Percentiles rank a stretch among this genome's conserved stretches.
Evolutionary conservation across 2,888 invertebrate genomes (phyloP).

Genomic region (Trissoscelio sp.): DNA sequence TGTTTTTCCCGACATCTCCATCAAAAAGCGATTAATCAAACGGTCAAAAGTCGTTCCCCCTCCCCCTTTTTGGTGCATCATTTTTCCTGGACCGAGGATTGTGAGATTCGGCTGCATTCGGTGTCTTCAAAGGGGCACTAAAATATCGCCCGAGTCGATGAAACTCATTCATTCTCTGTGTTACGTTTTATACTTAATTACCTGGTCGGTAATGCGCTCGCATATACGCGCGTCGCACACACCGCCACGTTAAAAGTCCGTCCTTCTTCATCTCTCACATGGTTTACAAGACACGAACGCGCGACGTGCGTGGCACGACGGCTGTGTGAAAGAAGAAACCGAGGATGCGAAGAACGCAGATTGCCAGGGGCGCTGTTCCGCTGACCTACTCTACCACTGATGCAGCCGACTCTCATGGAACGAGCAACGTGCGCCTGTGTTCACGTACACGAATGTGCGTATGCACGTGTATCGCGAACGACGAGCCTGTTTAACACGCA

Average conservation of each 20-base stretch:
- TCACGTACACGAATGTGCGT: constrained; percentile 70
- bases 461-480: constrained; percentile 65
- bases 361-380: constrained; percentile 82
- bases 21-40: constrained; percentile 39
- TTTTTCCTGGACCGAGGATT: constrained; percentile 16
- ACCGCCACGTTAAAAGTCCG: constrained; percentile 8
- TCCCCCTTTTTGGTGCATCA: neutral
- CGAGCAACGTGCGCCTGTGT: constrained; percentile 72
- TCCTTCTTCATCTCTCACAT: constrained; percentile 43
- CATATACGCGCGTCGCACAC: constrained; percentile 12
- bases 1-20: neutral
- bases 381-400: constrained; percentile 82
- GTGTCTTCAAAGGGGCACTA: constrained; percentile 56
- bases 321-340: constrained; percentile 70
- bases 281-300: constrained; percentile 24
- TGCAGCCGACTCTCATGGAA: constrained; percentile 73
- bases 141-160: constrained; percentile 46
- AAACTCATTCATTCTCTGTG: constrained; percentile 59
- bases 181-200: constrained; percentile 64
- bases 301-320: constrained; percentile 65
- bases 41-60: neutral
- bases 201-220: constrained; percentile 45
- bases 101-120: constrained; percentile 22
- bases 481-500: constrained; percentile 60
- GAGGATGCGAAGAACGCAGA: constrained; percentile 79